Evolutionary conservation across 2,888 invertebrate species (phyloP).

Genomic region (Cetonia aurata): DNA sequence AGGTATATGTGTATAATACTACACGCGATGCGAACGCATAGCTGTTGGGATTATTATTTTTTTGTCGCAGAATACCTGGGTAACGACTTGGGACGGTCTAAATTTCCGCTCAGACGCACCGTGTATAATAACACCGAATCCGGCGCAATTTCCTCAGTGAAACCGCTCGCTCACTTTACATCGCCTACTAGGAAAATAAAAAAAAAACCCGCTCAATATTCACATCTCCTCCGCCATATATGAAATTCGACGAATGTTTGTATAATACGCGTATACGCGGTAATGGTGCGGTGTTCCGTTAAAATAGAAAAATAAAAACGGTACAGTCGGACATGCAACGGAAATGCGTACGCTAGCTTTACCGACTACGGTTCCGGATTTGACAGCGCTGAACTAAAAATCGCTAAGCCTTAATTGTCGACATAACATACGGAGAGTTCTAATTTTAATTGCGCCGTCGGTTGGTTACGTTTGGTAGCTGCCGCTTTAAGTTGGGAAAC

Average conservation of each 20-base stretch:
- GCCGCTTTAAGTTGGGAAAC: constrained; percentile 8
- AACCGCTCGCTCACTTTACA: too few relatives aligned
- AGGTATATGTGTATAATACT: too few relatives aligned
- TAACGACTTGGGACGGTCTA: too few relatives aligned
- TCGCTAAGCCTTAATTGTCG: constrained; percentile 34
- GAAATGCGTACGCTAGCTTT: constrained; percentile 35
- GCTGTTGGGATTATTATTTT: too few relatives aligned
- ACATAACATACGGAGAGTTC: constrained; percentile 31
- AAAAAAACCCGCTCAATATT: too few relatives aligned
- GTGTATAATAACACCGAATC: too few relatives aligned
- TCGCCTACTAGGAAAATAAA: too few relatives aligned
- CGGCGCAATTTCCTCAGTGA: too few relatives aligned
- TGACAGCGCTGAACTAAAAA: constrained; percentile 12
- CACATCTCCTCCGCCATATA: background rate
- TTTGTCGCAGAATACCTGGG: too few relatives aligned
- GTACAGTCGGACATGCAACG: constrained; percentile 27
- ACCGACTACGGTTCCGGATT: constrained; percentile 34
- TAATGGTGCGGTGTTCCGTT: constrained; percentile 26
- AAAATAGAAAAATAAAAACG: constrained; percentile 30
- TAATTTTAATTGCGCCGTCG: constrained; percentile 33
- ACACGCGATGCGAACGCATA: too few relatives aligned
- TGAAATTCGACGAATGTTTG: constrained; percentile 10
- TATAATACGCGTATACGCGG: background rate
- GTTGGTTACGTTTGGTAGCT: constrained; percentile 1
- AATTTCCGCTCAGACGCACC: too few relatives aligned